Base-by-base conservation (phyloP, 2,888 invertebrate species). In the Hirtodrosophila cameraria region DNA sequence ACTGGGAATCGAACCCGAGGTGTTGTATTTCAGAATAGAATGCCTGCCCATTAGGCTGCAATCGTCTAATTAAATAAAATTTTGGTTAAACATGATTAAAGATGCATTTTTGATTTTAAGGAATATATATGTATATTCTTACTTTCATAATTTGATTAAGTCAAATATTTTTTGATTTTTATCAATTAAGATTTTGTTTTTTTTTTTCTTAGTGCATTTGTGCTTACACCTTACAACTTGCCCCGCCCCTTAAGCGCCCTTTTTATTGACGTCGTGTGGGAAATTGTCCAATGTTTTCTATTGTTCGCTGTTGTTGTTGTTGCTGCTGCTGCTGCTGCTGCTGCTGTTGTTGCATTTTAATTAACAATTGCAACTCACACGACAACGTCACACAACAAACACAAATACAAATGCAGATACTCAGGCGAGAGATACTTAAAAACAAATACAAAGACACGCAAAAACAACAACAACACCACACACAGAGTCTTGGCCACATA, bases 341-440 rank as follows among this genome's bases (percentile, higher is more conserved):
- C 23, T 42, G 42, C 5, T 43, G 27, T 13, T 35, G 54, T 42
- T 55, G 59, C 35, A 76, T 74, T 72, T 76, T 75, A 75, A 73
- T 73, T 73, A 73, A 65, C 76, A 73, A 75, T 71, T 71, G 76
- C 73, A 73, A 38, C 71, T 73, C 57, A 58, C 75, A 71, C 72
- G 65, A 60, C 54, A 64, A 46, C 63, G 49, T 23, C 62, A 67
- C 13, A 38, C 31, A 57, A 62, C 25, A 35, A 7, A 60, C 7
- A 35, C 38, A 18, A 5, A 33, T 11, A 59, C n/a, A 18, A 25
- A 55, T n/a, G 28, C 3, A 28, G 35, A 28, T 41, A 36, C 18
- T 23, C 9, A 31, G 20, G 23, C 23, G 6, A 23, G 23, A 8
- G n/a, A 12, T 33, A 12, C 2, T 11, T 16, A 12, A 2, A 18